A percentile compares a stretch with the other conserved stretches of the same genome.
Conservation (phyloP, 2,888 invertebrate genomes). For the Heteropelma amictum region DNA sequence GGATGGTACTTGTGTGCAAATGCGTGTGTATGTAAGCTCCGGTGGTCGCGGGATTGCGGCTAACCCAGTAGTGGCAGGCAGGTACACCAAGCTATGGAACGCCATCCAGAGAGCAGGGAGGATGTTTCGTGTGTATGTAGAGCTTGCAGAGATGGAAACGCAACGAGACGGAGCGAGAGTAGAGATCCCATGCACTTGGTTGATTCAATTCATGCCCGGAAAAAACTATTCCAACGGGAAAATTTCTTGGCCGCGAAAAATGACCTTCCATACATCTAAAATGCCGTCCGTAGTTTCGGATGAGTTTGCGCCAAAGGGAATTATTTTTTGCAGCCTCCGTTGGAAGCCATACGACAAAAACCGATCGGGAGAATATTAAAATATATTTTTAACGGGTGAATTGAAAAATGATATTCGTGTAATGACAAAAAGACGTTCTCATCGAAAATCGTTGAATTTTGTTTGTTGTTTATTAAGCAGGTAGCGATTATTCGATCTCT, state of each 20-base stretch:
- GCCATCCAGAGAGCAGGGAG: neutral
- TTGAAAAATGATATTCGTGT: no score
- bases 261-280: neutral
- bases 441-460: no score
- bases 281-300: neutral
- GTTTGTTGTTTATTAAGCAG: no score
- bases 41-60: conserved; percentile 40
- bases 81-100: conserved; percentile 27
- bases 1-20: neutral
- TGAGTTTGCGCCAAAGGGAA: neutral
- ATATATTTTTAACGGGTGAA: no score
- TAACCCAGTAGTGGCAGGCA: conserved; percentile 36
- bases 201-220: conserved; percentile 10
- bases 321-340: neutral
- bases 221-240: neutral
- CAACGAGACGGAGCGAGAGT: conserved; percentile 17
- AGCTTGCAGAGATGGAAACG: conserved; percentile 17
- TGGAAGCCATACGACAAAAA: neutral
- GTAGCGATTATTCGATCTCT: no score
- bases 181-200: conserved; percentile 13
- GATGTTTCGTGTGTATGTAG: neutral
- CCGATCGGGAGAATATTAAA: neutral
- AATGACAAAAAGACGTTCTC: no score
- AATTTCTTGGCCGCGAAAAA: conserved; percentile 15
- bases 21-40: conserved; percentile 16